These are phyloP conservation scores for Cromileptes altivelis DNA, from an alignment of 2,113 vertebrate genomes.

Conservation along the genomic window DNA sequence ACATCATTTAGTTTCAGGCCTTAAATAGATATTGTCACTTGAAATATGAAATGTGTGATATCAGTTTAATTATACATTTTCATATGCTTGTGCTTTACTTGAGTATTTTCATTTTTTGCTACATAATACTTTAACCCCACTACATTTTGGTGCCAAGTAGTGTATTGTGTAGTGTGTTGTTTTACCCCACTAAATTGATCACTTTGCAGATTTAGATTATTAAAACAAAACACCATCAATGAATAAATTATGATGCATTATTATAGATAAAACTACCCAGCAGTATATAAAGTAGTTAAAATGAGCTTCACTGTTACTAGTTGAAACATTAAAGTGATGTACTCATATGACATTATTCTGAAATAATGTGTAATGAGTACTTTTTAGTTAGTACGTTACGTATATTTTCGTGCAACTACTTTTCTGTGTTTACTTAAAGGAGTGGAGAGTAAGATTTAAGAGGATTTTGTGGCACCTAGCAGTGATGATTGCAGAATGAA, in stretches of 20 bases:
- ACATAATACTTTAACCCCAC: neutral
- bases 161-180: neutral
- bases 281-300: neutral
- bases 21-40: conserved; percentile 9
- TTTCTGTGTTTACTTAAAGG: neutral
- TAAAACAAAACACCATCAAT: neutral
- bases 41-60: conserved; percentile 23
- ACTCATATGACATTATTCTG: neutral
- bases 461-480: too few species aligned
- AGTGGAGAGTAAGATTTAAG: too few species aligned
- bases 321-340: neutral
- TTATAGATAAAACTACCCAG: neutral
- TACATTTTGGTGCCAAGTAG: neutral
- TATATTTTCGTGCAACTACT: neutral
- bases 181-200: neutral
- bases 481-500: too few species aligned
- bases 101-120: neutral
- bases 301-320: too few species aligned
- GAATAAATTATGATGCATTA: neutral
- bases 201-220: neutral
- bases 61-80: too few species aligned
- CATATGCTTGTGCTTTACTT: conserved; percentile 4
- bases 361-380: neutral
- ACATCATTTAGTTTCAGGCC: conserved; percentile 33
- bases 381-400: neutral